Conservation (phyloP, 2,888 invertebrate species). For the Sialis lutaria region DNA sequence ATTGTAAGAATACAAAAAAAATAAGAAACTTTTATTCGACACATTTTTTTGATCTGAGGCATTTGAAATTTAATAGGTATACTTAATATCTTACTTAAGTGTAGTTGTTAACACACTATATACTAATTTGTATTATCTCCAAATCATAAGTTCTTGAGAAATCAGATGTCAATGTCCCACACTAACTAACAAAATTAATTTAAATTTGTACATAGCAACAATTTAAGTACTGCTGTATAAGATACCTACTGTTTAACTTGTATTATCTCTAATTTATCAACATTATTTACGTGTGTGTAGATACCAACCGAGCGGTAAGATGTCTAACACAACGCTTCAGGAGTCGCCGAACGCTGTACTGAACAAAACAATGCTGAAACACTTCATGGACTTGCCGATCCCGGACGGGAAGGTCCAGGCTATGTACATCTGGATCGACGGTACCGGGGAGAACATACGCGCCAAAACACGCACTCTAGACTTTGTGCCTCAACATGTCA, state of each 20-base stretch:
- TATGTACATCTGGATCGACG: slow-evolving; percentile 91
- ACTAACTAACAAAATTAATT: too few species aligned
- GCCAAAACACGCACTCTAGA: slow-evolving; percentile 79
- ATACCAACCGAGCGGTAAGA: slow-evolving; percentile 13
- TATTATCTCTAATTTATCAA: neutral
- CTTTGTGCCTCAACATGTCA: slow-evolving; percentile 57
- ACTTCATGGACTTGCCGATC: slow-evolving; percentile 61
- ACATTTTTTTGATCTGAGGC: too few species aligned
- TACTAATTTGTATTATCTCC: too few species aligned
- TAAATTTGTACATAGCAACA: too few species aligned
- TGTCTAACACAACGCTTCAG: slow-evolving; percentile 28
- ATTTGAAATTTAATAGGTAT: too few species aligned
- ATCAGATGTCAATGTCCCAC: too few species aligned
- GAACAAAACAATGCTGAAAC: slow-evolving; percentile 53
- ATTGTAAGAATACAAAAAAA: too few species aligned
- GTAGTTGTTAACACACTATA: too few species aligned
- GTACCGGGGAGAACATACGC: slow-evolving; percentile 70
- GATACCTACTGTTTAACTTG: neutral
- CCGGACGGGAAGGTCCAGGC: slow-evolving; percentile 64
- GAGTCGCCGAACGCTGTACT: slow-evolving; percentile 71
- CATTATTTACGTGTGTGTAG: slow-evolving; percentile 7
- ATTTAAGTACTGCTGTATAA: too few species aligned
- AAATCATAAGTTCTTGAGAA: too few species aligned
- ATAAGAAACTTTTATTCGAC: too few species aligned
- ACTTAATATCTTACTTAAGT: too few species aligned